phyloP scores from a whole-genome alignment of 2,113 vertebrate genomes.

The Ptilorrhoa leucosticta region DNA sequence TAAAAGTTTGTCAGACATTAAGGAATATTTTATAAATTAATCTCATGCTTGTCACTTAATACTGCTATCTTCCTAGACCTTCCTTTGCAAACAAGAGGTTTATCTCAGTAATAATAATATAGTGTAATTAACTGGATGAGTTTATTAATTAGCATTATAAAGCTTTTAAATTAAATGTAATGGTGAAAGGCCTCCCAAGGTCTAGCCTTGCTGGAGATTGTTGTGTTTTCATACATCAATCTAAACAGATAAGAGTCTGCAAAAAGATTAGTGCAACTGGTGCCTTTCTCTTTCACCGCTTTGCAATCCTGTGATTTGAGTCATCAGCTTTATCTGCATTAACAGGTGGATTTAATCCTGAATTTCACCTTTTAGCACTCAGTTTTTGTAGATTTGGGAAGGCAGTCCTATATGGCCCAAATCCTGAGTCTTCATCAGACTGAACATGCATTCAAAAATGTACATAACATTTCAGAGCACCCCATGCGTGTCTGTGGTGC shows the following conservation, averaged over 20 bases:
- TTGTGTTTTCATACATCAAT: conserved; percentile 1
- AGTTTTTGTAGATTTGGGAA: background rate
- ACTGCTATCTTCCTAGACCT: background rate
- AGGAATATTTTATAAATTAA: conserved; percentile 12
- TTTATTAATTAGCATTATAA: conserved; percentile 37
- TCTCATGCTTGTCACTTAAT: conserved; percentile 13
- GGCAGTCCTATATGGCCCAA: background rate
- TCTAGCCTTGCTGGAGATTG: background rate
- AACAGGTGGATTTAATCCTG: background rate
- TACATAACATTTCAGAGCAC: background rate
- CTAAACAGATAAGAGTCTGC: background rate
- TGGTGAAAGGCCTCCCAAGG: background rate
- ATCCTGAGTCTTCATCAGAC: background rate
- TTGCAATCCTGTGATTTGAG: background rate
- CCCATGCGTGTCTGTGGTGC: background rate
- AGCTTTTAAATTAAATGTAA: conserved; percentile 7
- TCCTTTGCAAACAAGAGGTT: conserved; percentile 42
- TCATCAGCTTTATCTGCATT: background rate
- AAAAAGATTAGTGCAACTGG: background rate
- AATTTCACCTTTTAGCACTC: background rate
- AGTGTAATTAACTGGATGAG: conserved; percentile 32
- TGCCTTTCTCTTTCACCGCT: background rate
- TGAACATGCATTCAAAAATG: background rate
- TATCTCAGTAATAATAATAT: background rate
- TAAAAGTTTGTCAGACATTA: background rate